Evolutionary conservation across 2,797 vertebrate genomes (phyloP).

Genomic region (Hozukius guyotensis): DNA sequence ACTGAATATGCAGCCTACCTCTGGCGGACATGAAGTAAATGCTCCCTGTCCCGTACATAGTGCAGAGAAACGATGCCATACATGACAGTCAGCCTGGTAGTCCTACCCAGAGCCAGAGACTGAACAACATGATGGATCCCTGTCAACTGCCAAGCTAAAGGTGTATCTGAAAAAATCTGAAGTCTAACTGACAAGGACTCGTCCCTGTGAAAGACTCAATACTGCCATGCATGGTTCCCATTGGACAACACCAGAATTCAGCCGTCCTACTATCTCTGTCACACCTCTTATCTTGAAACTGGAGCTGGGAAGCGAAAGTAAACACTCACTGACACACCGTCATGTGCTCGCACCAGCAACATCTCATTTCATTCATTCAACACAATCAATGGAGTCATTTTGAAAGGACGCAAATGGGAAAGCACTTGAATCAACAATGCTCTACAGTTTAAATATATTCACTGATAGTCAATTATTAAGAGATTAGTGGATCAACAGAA

Average conservation of each 20-base stretch:
- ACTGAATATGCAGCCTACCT: constrained; percentile 82
- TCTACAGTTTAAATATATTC: not conserved
- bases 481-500: not conserved
- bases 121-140: constrained; percentile 34
- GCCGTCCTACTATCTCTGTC: constrained; percentile 18
- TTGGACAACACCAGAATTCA: constrained; percentile 11
- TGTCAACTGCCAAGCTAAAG: not conserved
- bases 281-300: constrained; percentile 51
- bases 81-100: constrained; percentile 79
- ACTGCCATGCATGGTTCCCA: not conserved
- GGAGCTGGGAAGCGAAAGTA: constrained; percentile 30
- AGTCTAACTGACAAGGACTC: not conserved
- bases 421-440: not conserved
- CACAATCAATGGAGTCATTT: not conserved
- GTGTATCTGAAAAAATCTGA: not conserved
- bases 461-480: not conserved
- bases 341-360: not conserved
- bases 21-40: constrained; percentile 85
- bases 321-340: constrained; percentile 6
- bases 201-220: not conserved
- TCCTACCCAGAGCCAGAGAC: constrained; percentile 25
- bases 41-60: constrained; percentile 80
- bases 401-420: not conserved
- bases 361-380: not conserved
- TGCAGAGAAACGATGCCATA: constrained; percentile 78